Evolutionary conservation across 2,797 vertebrate species (phyloP), one percentile per base, ranked within the genome.

Genomic region (Sebastes nivosus): DNA sequence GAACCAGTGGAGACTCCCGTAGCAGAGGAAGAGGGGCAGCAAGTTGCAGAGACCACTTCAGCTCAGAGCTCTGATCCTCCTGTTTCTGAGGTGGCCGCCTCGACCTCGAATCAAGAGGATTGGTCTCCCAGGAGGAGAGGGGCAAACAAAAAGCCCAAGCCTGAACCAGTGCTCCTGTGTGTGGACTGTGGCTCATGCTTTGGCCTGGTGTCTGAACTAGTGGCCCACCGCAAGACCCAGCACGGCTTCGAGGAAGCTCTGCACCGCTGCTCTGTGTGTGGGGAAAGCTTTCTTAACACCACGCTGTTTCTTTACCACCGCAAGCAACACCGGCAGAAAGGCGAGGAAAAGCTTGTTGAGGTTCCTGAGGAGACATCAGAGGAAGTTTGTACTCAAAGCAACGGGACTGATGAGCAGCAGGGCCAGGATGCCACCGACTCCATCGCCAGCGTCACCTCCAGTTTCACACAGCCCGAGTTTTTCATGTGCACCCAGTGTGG

Each of bases 251-350:
- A 96, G 20, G 97, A 97, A 64, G 97, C 97, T 2, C 93, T 98
- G 36, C 97, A 98, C 80, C 96, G 96, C 1, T 99, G 98, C 91
- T 86, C 82, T 0, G 94, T 97, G 1, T 99, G 98, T 2, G 98
- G 98, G 7, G 97, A 98, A 78, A 95, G 97, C 59, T 99, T 98
- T 73, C 93, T 97, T 24, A 99, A 97, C 92, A 98, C 98, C 80
- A 99, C 98, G 2, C 97, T 98, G n/a, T 99, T 98, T 87, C 96
- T 99, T 4, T 99, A 99, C 89, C 98, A 99, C 79, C 97, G 98
- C 16, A 98, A 97, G 73, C 96, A 97, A 42, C 98, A 98, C 89
- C 80, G 90, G 9, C 92, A 93, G 80, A 92, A 93, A 79, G 94
- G 92, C 0, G 93, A 95, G 46, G 95, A 94, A 24, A 94, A 68